Conservation (phyloP, 2,797 vertebrate species). For the Lutra lutra region DNA sequence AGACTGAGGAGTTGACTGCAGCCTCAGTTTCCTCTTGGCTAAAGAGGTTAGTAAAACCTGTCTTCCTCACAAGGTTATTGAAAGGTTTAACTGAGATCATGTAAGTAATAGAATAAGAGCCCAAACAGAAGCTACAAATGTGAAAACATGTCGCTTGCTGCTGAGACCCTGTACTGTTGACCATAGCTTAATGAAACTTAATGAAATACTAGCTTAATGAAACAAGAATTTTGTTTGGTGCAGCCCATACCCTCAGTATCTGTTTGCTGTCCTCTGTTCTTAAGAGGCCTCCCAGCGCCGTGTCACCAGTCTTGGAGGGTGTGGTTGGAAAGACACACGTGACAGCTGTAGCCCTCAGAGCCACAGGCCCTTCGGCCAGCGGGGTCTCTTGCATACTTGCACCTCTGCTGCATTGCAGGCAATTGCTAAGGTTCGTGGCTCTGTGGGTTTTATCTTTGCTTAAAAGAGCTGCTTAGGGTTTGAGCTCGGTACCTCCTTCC, state of each 20-base stretch:
- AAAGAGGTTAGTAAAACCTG: not conserved
- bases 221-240: not conserved
- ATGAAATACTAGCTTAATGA: conserved; percentile 20
- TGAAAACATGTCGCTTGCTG: not conserved
- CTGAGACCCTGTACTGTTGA: not conserved
- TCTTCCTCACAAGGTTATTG: not conserved
- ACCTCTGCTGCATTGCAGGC: not conserved
- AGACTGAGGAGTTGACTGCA: not conserved
- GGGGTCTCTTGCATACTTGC: not conserved
- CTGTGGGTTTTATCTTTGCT: conserved; percentile 33
- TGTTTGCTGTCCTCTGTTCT: not conserved
- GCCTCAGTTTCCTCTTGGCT: conserved; percentile 52
- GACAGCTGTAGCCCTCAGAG: conserved; percentile 34
- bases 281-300: not conserved
- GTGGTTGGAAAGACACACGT: conserved; percentile 52
- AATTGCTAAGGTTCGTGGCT: conserved; percentile 2
- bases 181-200: too few species aligned
- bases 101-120: not conserved
- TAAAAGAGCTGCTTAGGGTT: not conserved
- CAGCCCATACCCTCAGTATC: not conserved
- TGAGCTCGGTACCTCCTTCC: not conserved
- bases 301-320: conserved; percentile 43
- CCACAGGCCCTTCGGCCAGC: not conserved
- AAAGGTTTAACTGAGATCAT: conserved; percentile 5
- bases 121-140: not conserved